A percentile compares a stretch with the other conserved stretches of the same genome.
These are phyloP conservation scores for Nephrotoma guestfalica DNA, from an alignment of 2,888 invertebrate species.

Conservation along the genomic window DNA sequence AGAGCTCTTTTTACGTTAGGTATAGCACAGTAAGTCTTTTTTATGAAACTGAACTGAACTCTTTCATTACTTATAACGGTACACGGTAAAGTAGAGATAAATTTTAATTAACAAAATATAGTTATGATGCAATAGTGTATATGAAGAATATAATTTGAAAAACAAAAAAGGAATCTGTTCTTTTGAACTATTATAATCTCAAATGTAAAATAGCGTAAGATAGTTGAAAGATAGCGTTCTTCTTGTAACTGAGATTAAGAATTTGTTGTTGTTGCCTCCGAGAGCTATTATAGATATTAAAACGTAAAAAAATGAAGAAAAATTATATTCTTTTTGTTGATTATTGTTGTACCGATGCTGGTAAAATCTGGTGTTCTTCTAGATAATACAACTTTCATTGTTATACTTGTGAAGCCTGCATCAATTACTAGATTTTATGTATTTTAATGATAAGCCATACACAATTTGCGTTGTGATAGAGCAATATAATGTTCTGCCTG, in stretches of 20 bases:
- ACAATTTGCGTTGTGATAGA: not conserved
- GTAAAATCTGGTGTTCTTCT: not conserved
- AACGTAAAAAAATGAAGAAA: not conserved
- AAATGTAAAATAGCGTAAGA: not conserved
- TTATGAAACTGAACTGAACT: too few relatives aligned
- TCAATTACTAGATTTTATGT: not conserved
- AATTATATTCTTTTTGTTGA: not conserved
- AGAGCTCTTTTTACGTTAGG: too few relatives aligned
- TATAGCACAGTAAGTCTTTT: too few relatives aligned
- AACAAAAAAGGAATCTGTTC: not conserved
- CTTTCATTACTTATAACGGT: too few relatives aligned
- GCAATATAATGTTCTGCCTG: not conserved
- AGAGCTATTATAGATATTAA: not conserved
- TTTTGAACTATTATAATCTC: not conserved
- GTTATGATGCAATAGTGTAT: not conserved
- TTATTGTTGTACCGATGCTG: not conserved
- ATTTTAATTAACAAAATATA: not conserved
- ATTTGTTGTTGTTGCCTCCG: not conserved
- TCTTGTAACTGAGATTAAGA: not conserved
- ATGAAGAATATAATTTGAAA: not conserved
- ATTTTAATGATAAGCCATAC: not conserved
- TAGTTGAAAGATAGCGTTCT: not conserved
- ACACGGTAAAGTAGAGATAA: not conserved
- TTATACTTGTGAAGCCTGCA: not conserved
- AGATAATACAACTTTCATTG: not conserved